Conservation (phyloP, 2,888 invertebrate genomes). For the Glyphotaelius pellucidus region DNA sequence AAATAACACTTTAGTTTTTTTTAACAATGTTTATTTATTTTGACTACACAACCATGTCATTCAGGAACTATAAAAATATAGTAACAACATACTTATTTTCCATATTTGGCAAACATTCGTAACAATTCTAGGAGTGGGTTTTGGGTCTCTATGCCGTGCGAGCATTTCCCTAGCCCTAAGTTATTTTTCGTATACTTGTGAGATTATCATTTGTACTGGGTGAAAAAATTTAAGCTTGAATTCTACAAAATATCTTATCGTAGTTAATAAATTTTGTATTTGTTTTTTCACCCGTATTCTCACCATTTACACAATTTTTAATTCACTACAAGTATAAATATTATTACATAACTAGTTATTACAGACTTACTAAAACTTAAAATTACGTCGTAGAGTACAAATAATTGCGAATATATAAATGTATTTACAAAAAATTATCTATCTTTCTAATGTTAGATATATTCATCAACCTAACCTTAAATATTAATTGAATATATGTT, state of each 20-base stretch:
- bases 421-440: not conserved
- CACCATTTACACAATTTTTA: not conserved
- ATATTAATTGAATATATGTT: not conserved
- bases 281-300: not conserved
- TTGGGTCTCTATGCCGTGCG: not conserved
- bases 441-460: not conserved
- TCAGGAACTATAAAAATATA: conserved; percentile 38
- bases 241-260: not conserved
- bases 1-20: not conserved
- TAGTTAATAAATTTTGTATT: not conserved
- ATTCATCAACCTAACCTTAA: not conserved
- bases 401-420: not conserved
- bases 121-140: not conserved
- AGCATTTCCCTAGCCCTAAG: not conserved
- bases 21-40: conserved; percentile 1
- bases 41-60: conserved; percentile 41
- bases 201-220: not conserved
- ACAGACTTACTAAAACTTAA: not conserved
- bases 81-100: conserved; percentile 11
- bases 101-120: conserved; percentile 28
- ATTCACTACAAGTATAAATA: not conserved
- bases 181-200: not conserved
- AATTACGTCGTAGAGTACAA: not conserved
- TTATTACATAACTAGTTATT: not conserved
- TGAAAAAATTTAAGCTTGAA: not conserved